These are phyloP conservation scores for Merodon equestris DNA, from an alignment of 2,888 invertebrate genomes.

Conservation along the genomic window DNA sequence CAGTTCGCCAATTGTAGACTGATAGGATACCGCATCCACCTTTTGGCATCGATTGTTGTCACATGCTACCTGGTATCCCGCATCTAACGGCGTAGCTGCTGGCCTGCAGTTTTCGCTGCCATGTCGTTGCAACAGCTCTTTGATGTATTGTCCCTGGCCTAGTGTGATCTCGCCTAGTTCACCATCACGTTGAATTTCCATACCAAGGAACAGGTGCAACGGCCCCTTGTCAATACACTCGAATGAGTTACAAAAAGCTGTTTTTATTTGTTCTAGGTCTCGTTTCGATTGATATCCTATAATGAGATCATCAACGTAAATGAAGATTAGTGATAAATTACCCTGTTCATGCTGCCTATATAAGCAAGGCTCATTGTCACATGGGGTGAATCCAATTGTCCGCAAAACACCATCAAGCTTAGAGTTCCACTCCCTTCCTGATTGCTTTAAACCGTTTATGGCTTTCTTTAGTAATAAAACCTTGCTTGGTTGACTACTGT, in stretches of 20 bases:
- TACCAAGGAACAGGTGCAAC: too few species aligned
- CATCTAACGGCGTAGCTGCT: not conserved
- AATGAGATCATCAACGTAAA: conserved; percentile 37
- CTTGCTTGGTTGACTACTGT: conserved; percentile 11
- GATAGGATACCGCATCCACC: not conserved
- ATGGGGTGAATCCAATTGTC: conserved; percentile 22
- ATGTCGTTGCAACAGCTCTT: not conserved
- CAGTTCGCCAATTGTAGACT: too few species aligned
- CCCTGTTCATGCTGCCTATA: conserved; percentile 16
- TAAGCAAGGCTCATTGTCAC: conserved; percentile 27
- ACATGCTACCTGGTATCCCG: not conserved
- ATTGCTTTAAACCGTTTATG: conserved; percentile 22
- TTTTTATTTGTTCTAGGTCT: conserved; percentile 23
- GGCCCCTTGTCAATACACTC: too few species aligned
- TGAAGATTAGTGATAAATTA: conserved; percentile 35
- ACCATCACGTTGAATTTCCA: too few species aligned
- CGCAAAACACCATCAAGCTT: conserved; percentile 24
- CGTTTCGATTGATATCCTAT: conserved; percentile 1
- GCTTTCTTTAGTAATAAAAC: conserved; percentile 30
- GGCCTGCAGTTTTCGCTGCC: not conserved
- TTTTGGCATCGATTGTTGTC: too few species aligned
- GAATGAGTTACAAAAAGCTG: too few species aligned
- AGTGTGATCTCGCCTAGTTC: not conserved
- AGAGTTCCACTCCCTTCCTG: conserved; percentile 20
- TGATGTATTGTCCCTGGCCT: not conserved